phyloP scores from a whole-genome alignment of 2,113 vertebrate species.

The Cottus gobio region DNA sequence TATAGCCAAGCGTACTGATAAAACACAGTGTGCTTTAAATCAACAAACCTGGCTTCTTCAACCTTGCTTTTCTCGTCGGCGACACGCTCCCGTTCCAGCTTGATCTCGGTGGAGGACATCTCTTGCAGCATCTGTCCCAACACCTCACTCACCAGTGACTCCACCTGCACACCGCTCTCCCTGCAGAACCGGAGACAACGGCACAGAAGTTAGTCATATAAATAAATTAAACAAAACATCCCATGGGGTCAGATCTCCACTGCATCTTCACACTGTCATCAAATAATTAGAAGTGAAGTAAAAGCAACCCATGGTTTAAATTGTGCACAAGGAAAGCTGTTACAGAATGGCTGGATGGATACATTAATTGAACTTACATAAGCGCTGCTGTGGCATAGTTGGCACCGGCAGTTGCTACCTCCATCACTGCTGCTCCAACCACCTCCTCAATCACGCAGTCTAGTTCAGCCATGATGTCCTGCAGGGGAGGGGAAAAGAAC shows the following conservation, averaged over 20 bases:
- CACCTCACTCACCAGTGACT: constrained; percentile 83
- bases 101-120: constrained; percentile 76
- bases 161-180: constrained; percentile 77
- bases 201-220: background rate
- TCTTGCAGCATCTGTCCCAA: constrained; percentile 81
- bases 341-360: background rate
- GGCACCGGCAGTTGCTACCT: constrained; percentile 77
- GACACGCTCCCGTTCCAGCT: constrained; percentile 80
- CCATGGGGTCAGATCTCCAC: background rate
- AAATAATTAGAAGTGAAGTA: background rate
- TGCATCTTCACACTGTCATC: background rate
- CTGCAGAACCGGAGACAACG: constrained; percentile 69
- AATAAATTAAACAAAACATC: background rate
- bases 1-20: background rate
- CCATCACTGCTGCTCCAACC: constrained; percentile 81
- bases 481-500: background rate
- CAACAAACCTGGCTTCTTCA: constrained; percentile 89
- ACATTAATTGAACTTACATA: constrained; percentile 75
- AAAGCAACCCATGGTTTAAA: background rate
- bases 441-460: constrained; percentile 87
- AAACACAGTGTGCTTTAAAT: background rate
- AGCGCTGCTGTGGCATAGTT: constrained; percentile 83
- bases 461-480: constrained; percentile 87
- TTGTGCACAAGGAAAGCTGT: background rate
- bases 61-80: constrained; percentile 85